Evolutionary conservation across 2,888 invertebrate genomes (phyloP).

Genomic region (Drosophila mercatorum): DNA sequence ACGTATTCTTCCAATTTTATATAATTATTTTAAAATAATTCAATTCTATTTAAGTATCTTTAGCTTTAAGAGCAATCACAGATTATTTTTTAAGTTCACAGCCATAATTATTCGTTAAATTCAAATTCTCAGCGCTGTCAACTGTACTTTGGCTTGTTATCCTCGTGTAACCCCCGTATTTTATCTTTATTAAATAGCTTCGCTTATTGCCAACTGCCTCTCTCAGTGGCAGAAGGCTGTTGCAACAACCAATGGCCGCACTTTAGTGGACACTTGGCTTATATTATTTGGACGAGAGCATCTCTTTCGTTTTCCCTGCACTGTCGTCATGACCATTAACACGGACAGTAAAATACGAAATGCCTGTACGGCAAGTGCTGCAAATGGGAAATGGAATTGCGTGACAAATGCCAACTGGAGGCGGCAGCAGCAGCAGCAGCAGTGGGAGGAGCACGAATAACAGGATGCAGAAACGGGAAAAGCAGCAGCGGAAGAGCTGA

Average conservation of each 20-base stretch:
- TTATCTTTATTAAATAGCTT: neutral
- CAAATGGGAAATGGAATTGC: conserved; percentile 46
- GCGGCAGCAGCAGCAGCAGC: neutral
- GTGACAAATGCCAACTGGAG: conserved; percentile 40
- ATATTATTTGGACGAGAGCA: conserved; percentile 10
- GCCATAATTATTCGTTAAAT: too few relatives aligned
- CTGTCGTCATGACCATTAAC: conserved; percentile 14
- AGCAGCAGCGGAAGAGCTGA: conserved; percentile 2
- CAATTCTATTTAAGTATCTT: neutral
- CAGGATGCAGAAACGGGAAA: conserved; percentile 9
- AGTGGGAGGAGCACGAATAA: neutral
- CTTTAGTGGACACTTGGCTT: conserved; percentile 17
- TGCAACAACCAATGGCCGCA: conserved; percentile 18
- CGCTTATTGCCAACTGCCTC: conserved; percentile 1
- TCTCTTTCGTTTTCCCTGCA: conserved; percentile 9
- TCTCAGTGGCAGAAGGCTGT: neutral
- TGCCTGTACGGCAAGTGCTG: conserved; percentile 27
- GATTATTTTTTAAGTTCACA: neutral
- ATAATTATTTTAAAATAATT: too few relatives aligned
- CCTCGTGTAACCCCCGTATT: neutral
- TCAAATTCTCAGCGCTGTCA: neutral
- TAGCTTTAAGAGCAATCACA: neutral
- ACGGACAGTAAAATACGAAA: conserved; percentile 24
- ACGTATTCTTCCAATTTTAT: too few relatives aligned
- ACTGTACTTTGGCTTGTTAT: neutral